A percentile compares a stretch with the other conserved stretches of the same genome.
Evolutionary conservation across 1,140 invertebrate species (phyloP).

Genomic region (Drosophila nigrodunni): DNA sequence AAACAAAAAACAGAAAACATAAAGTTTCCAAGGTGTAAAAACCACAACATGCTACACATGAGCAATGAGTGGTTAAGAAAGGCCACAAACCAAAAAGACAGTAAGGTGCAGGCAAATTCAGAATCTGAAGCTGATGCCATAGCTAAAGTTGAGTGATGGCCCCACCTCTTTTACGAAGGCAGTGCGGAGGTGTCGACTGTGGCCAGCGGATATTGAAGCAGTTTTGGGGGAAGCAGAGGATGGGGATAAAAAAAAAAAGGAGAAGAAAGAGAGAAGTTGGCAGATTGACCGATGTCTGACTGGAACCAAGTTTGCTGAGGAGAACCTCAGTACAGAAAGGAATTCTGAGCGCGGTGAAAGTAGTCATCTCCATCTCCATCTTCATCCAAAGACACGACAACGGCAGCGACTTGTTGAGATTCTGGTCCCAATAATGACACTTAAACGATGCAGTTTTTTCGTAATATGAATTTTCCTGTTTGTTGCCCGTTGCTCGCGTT

Average conservation of each 20-base stretch:
- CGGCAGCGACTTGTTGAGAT: conserved; percentile 70
- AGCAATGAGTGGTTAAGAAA: conserved; percentile 27
- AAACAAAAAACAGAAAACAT: conserved; percentile 30
- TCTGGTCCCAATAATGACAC: conserved; percentile 81
- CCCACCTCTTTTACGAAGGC: conserved; percentile 53
- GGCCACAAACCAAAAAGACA: conserved; percentile 48
- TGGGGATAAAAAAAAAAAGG: background rate
- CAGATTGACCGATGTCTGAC: conserved; percentile 72
- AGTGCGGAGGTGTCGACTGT: conserved; percentile 69
- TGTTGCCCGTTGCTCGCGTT: conserved; percentile 45
- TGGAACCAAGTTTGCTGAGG: conserved; percentile 29
- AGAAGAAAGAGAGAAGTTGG: conserved; percentile 1
- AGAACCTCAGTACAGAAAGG: conserved; percentile 39
- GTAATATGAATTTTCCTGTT: conserved; percentile 82
- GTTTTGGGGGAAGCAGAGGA: background rate
- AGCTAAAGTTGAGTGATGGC: conserved; percentile 66
- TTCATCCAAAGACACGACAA: conserved; percentile 49
- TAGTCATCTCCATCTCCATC: conserved; percentile 64
- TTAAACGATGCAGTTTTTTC: conserved; percentile 81
- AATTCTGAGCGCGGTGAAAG: conserved; percentile 75
- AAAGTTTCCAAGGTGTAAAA: conserved; percentile 72
- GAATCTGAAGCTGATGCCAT: conserved; percentile 5
- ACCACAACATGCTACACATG: conserved; percentile 52
- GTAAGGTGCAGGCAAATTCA: conserved; percentile 33
- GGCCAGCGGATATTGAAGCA: conserved; percentile 68